Base-by-base conservation (phyloP, 35 echinoderm and acorn worm species). In the Heliocidaris erythrogramma region DNA sequence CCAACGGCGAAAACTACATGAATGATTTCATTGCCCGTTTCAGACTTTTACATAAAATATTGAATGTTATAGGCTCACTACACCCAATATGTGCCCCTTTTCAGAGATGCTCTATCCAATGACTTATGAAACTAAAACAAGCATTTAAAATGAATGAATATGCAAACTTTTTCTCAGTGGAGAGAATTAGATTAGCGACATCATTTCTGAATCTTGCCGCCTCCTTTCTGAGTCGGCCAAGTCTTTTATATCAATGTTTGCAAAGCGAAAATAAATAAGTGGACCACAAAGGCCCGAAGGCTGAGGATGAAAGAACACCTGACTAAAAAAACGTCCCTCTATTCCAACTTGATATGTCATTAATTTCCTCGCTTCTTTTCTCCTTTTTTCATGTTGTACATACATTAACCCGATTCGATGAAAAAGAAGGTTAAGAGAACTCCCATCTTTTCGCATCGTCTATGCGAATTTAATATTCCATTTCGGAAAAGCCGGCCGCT, bases 391-490 rank as follows among this genome's bases (percentile, higher is more conserved):
- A 4, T 78, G 21, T 78, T n/a, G 7, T 78, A 78, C 65, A 78
- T 78, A 18, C 65, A 78, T 78, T 78, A 78, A 78, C 65, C 65
- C 65, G 65, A 78, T 78, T 78, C 8, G 27, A 78, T 78, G 65
- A 78, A 78, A 78, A 42, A 71, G 8, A 14, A 14, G 52, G 52
- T 56, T 56, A 78, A 78, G 65, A 5, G 65, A 78, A 78, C 65
- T 78, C 65, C 65, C 6, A 78, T 56, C 65, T 27, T 78, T 78
- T 18, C 18, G 65, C 27, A 14, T 56, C 52, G 52, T 78, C 27
- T 78, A 78, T 78, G 65, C 65, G 65, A n/a, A 78, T 78, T 78
- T 78, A 78, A 78, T 78, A 78, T 78, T 78, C 65, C 65, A 78
- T 78, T 78, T 78, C 65, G 65, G 65, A 78, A 78, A 78, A 78